Evolutionary conservation across 1,140 invertebrate species (phyloP), one percentile per base, ranked within the genome.

Genomic region (Andricus grossulariae): DNA sequence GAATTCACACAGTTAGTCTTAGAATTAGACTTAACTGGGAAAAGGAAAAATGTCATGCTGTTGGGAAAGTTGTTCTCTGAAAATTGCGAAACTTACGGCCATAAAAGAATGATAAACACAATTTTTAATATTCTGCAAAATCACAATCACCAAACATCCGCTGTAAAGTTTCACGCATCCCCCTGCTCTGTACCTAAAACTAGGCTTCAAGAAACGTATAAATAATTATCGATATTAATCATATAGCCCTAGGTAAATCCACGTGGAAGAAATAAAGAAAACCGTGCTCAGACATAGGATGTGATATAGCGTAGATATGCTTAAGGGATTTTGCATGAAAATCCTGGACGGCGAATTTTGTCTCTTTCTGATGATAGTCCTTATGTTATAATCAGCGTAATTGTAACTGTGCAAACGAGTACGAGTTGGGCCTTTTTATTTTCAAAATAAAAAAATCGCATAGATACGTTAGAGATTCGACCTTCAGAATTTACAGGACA

Each of bases 241-340:
- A 25, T 66, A 66, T 66, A 66, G 39, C 25, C 57, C 13, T 66
- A 66, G 21, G 25, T 82, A 81, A 84, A 82, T 82, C 75, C 75
- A 87, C 81, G 76, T 66, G 60, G 60, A 39, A 66, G 45, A 66
- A 39, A 66, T 45, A 45, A 39, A 15, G 16, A 66, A 66, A 66
- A 66, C 60, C 60, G 32, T 89, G 86, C 89, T 90, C 87, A 88
- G 88, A 89, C 81, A 89, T 90, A 90, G 88, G 85, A 89, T 90
- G 88, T 89, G 88, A 90, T 90, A 89, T 90, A 90, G 89, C 83
- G 82, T 89, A 90, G 86, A 85, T 77, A 80, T 85, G 85, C 84
- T 87, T 89, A 82, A 82, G 80, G 83, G 85, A 87, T 88, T 89
- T 88, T 86, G 83, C 82, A 88, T 88, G 83, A 87, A 86, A 85